These are phyloP conservation scores for Malthinus seriepunctatus DNA, from an alignment of 2,888 invertebrate species.

Conservation along the genomic window DNA sequence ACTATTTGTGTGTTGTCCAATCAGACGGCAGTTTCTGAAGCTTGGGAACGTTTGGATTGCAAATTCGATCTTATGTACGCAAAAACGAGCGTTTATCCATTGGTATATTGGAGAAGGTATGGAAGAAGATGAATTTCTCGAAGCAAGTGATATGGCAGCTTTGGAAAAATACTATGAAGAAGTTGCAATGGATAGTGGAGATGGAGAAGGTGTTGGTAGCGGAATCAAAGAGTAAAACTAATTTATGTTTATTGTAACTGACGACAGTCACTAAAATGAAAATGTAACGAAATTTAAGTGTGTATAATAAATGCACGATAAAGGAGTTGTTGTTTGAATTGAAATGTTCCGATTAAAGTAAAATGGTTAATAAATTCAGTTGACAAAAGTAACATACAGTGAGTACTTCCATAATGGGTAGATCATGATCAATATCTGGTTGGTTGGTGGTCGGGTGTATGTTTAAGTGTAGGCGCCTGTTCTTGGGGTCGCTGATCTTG, in stretches of 20 bases:
- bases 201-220: constrained; percentile 55
- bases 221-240: constrained; percentile 19
- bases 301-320: background rate
- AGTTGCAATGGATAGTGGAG: constrained; percentile 65
- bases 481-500: constrained; percentile 35
- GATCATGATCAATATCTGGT: constrained; percentile 11
- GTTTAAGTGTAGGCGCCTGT: constrained; percentile 26
- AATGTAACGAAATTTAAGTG: background rate
- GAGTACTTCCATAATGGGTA: background rate
- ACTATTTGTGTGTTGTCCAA: constrained; percentile 72
- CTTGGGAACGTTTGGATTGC: constrained; percentile 69
- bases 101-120: constrained; percentile 83
- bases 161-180: constrained; percentile 74
- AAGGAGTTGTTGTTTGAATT: background rate
- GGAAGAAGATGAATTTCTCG: constrained; percentile 79
- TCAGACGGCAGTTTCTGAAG: constrained; percentile 69
- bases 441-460: constrained; percentile 12
- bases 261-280: background rate
- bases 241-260: background rate
- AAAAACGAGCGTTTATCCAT: constrained; percentile 70
- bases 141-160: constrained; percentile 73
- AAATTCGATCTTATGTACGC: constrained; percentile 73
- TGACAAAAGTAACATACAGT: background rate
- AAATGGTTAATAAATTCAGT: background rate
- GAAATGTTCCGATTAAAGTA: background rate